Conservation (phyloP, 2,113 vertebrate species). For the Oncorhynchus clarkii region DNA sequence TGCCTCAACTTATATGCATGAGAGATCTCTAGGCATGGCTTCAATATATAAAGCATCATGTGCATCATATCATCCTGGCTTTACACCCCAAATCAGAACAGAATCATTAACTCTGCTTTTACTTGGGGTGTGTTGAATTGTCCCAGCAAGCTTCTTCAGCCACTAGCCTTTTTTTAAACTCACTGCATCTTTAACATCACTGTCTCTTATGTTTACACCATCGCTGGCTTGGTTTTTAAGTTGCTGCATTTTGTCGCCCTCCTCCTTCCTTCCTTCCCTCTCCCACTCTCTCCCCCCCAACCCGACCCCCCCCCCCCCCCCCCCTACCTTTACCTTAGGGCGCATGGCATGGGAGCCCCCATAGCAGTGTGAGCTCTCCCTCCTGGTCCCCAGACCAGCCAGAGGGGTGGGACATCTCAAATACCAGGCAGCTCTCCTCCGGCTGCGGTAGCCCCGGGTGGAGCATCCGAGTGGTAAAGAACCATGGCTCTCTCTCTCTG, state of each 20-base stretch:
- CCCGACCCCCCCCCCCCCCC: no score
- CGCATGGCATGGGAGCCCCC: conserved; percentile 85
- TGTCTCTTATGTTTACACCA: conserved; percentile 73
- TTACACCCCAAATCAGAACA: neutral
- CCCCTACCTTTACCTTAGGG: conserved; percentile 88
- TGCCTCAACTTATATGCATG: conserved; percentile 48
- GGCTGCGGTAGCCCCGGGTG: conserved; percentile 85
- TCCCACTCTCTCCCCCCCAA: conserved; percentile 62
- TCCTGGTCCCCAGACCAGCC: conserved; percentile 92
- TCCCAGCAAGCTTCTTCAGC: conserved; percentile 1
- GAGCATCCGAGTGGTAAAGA: conserved; percentile 99
- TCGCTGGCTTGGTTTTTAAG: conserved; percentile 88
- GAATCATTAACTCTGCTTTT: conserved; percentile 2
- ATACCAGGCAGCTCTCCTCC: conserved; percentile 88
- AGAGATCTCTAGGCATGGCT: conserved; percentile 15
- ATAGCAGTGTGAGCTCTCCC: conserved; percentile 95
- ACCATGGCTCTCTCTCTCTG: conserved; percentile 77
- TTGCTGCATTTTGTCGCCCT: conserved; percentile 96
- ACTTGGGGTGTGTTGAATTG: conserved; percentile 19
- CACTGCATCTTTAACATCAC: conserved; percentile 74
- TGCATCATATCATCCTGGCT: neutral
- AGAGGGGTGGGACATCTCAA: conserved; percentile 95
- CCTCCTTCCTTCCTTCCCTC: conserved; percentile 59
- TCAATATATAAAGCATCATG: conserved; percentile 11
- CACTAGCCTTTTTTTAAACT: conserved; percentile 70